Percentiles rank a stretch among this genome's conserved stretches.
Evolutionary conservation across 2,113 vertebrate species (phyloP).

Genomic region (Raja brachyura): DNA sequence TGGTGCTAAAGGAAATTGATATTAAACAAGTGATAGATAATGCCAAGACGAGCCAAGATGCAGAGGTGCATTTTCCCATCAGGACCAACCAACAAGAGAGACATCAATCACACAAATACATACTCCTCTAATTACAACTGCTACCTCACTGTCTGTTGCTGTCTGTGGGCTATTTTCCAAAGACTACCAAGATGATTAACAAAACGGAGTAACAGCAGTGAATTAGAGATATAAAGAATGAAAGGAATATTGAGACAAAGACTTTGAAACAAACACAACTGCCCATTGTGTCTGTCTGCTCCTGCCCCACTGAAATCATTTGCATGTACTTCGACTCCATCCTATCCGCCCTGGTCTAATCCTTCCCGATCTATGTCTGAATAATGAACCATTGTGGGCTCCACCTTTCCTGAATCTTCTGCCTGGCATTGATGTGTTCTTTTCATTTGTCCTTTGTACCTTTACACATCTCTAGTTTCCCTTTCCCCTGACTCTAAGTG

Average conservation of each 20-base stretch:
- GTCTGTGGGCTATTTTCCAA: constrained; percentile 31
- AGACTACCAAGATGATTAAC: constrained; percentile 12
- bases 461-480: too few species aligned
- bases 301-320: too few species aligned
- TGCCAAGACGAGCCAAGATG: not conserved
- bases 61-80: constrained; percentile 29
- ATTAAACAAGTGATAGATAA: not conserved
- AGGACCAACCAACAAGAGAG: constrained; percentile 25
- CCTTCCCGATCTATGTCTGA: too few species aligned
- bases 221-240: constrained; percentile 40
- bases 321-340: too few species aligned
- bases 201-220: not conserved
- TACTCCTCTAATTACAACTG: constrained; percentile 43
- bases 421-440: too few species aligned
- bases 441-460: too few species aligned
- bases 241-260: not conserved
- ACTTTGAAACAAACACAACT: not conserved
- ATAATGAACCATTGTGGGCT: too few species aligned
- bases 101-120: constrained; percentile 34
- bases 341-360: too few species aligned
- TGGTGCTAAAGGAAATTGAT: not conserved
- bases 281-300: too few species aligned
- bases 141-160: constrained; percentile 35
- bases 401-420: too few species aligned
- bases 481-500: too few species aligned